A percentile compares a stretch with the other conserved stretches of the same genome.
phyloP scores from a whole-genome alignment of 1,140 invertebrate genomes.

The Drosophila chauvacae region DNA sequence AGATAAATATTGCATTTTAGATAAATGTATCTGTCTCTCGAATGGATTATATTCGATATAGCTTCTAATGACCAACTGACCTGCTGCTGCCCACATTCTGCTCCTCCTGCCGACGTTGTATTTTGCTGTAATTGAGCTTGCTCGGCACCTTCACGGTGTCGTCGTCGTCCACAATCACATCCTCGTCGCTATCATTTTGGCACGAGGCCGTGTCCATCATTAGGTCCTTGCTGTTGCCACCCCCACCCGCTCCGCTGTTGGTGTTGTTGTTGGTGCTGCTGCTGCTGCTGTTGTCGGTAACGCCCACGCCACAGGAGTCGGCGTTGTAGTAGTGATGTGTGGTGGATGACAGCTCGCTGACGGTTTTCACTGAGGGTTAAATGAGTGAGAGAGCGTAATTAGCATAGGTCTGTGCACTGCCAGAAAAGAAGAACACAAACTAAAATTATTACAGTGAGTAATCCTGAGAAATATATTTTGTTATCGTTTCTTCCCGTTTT shows the following conservation, averaged over 20 bases:
- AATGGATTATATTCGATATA: background rate
- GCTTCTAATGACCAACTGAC: constrained; percentile 34
- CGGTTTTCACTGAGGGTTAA: constrained; percentile 72
- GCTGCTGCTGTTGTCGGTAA: constrained; percentile 57
- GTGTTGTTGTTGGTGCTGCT: constrained; percentile 50
- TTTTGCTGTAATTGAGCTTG: constrained; percentile 53
- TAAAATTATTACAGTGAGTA: background rate
- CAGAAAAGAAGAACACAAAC: background rate
- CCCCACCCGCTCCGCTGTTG: constrained; percentile 32
- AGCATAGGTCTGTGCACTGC: background rate
- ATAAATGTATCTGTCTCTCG: background rate
- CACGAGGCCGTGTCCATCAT: constrained; percentile 77
- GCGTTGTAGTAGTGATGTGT: constrained; percentile 84
- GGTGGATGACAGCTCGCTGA: constrained; percentile 83
- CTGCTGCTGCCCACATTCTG: constrained; percentile 76
- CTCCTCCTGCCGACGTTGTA: constrained; percentile 74
- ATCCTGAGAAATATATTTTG: background rate
- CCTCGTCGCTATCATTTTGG: constrained; percentile 83
- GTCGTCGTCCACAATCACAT: constrained; percentile 83
- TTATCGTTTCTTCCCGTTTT: background rate
- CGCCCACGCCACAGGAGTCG: constrained; percentile 78
- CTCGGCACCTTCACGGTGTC: constrained; percentile 74
- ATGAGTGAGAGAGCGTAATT: constrained; percentile 12
- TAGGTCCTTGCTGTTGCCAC: constrained; percentile 68
- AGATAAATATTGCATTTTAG: background rate